Conservation (phyloP, 2,797 vertebrate species). For the Acrossocheilus wenchowensis region DNA sequence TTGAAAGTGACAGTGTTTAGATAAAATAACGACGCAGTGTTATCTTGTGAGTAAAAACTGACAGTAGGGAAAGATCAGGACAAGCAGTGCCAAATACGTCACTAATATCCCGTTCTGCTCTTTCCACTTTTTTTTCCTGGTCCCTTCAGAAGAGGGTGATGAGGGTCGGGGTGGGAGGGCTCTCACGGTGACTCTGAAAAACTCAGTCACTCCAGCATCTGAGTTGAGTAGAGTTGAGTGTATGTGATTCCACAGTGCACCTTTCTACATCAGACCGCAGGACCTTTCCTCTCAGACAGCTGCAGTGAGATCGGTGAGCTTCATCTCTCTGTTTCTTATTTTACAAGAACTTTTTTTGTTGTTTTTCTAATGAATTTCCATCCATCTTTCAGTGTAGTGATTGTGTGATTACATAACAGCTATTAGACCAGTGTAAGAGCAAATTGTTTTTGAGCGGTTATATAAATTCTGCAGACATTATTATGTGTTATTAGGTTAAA, state of each 20-base stretch:
- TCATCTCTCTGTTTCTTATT: neutral
- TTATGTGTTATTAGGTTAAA: slow-evolving; percentile 12
- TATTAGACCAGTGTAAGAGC: neutral
- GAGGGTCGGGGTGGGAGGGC: slow-evolving; percentile 48
- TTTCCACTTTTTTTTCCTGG: slow-evolving; percentile 2
- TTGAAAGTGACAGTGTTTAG: slow-evolving; percentile 16
- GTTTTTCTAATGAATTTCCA: neutral
- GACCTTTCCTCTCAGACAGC: neutral
- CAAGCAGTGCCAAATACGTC: neutral
- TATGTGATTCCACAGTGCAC: neutral
- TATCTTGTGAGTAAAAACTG: neutral
- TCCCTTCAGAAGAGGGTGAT: slow-evolving; percentile 21
- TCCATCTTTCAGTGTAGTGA: neutral
- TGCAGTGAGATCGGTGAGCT: slow-evolving; percentile 30
- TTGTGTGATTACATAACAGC: slow-evolving; percentile 18
- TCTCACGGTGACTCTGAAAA: slow-evolving; percentile 46
- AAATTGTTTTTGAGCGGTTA: slow-evolving; percentile 3
- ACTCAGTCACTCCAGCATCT: slow-evolving; percentile 34
- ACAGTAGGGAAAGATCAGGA: neutral
- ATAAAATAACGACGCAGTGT: neutral
- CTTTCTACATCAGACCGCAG: neutral
- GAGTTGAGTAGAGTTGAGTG: slow-evolving; percentile 14
- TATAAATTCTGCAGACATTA: slow-evolving; percentile 4
- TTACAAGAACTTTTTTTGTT: neutral
- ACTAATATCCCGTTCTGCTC: slow-evolving; percentile 18